Base-by-base conservation (phyloP, 2,888 invertebrate genomes). In the Neoascia interrupta region DNA sequence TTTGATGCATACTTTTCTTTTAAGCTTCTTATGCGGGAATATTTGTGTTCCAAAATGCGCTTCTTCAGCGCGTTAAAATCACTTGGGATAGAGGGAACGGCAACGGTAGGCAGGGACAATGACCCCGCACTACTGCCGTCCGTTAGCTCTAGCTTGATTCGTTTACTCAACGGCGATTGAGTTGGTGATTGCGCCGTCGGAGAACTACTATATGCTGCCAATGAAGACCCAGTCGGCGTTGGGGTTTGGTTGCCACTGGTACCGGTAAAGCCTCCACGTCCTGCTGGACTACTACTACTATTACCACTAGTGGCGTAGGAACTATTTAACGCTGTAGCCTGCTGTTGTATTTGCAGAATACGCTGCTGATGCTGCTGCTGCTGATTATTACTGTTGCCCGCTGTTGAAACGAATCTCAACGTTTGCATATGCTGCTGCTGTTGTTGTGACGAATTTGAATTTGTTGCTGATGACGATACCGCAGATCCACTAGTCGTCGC, bases 11-110 rank as follows among this genome's bases (percentile, higher is more conserved):
- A 91, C 90, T 91, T 92, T 83, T 94, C 94, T 72, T 93, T 92
- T 81, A 94, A 90, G 81, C 90, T 90, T 85, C 92, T 92, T 88
- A 94, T 91, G 26, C 92, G 91, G 83, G 91, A 91, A 88, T 93
- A 91, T 86, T 93, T 92, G 86, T 93, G 91, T 86, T 95, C 94
- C 86, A 93, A 91, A 75, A 94, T 91, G 82, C 92, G 92, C 84
- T 92, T 92, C 74, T 93, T 91, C 84, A 92, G 90, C 74, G 91
- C 87, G 64, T 90, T 89, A 73, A 90, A 87, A 81, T 90, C 90
- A 75, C 84, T 82, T 51, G 69, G 70, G 56, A 61, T 81, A 36
- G 69, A 43, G 19, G 75, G 63, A 69, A 64, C 75, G 70, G 58
- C 54, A 69, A 74, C 51, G 73, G 80, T 73, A 69, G 76, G 76